A percentile compares a stretch with the other conserved stretches of the same genome.
Conservation (phyloP, 1,140 invertebrate species). For the Drosophila insularis region DNA sequence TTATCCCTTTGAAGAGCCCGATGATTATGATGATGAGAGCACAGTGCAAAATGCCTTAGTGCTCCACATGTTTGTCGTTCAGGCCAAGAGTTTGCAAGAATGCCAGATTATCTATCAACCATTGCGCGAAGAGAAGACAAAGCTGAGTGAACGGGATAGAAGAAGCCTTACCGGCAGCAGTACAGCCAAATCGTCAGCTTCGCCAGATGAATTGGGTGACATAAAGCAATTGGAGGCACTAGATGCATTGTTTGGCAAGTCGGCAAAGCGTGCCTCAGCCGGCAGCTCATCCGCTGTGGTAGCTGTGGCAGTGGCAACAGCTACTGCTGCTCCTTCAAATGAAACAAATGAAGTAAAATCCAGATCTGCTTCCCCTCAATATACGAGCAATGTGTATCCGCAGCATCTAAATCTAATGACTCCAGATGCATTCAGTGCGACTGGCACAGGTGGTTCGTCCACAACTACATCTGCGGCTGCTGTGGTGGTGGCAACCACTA, state of each 20-base stretch:
- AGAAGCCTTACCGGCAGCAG: conserved; percentile 54
- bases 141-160: conserved; percentile 50
- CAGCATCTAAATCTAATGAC: conserved; percentile 87
- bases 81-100: conserved; percentile 94
- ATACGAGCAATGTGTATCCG: conserved; percentile 82
- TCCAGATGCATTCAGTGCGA: conserved; percentile 92
- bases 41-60: conserved; percentile 83
- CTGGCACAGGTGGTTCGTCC: conserved; percentile 55
- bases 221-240: conserved; percentile 57
- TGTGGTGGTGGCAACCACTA: conserved; percentile 45
- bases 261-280: conserved; percentile 40
- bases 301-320: conserved; percentile 66
- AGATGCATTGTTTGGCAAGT: conserved; percentile 58
- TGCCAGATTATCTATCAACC: conserved; percentile 91
- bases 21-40: conserved; percentile 82
- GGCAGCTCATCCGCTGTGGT: conserved; percentile 59
- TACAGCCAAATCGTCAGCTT: conserved; percentile 40
- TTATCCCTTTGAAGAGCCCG: conserved; percentile 81
- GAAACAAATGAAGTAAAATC: conserved; percentile 48
- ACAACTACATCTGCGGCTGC: conserved; percentile 26
- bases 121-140: conserved; percentile 56
- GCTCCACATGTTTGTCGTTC: conserved; percentile 91
- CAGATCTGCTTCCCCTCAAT: conserved; percentile 62
- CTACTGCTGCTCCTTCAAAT: conserved; percentile 52
- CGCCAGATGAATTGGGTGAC: conserved; percentile 42